These are phyloP conservation scores for Eulemur coronatus DNA, from an alignment of 2,797 vertebrate genomes.

Conservation along the genomic window DNA sequence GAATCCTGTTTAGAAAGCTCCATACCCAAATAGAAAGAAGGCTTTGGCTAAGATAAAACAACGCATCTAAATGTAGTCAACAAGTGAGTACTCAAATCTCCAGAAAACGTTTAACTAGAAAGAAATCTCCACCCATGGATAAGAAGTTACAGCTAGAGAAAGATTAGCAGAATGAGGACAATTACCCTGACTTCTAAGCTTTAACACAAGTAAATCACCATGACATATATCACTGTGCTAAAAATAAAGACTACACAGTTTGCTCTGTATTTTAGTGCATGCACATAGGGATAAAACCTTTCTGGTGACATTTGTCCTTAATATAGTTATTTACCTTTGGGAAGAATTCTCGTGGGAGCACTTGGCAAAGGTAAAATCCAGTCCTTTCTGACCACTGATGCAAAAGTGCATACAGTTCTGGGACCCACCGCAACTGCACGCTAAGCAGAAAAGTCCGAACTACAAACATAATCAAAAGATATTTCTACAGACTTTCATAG, in stretches of 20 bases:
- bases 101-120: not conserved
- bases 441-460: not conserved
- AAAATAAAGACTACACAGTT: not conserved
- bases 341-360: not conserved
- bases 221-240: not conserved
- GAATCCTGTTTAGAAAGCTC: not conserved
- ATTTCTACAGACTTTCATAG: not conserved
- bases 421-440: not conserved
- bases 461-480: not conserved
- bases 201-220: not conserved
- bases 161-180: not conserved
- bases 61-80: not conserved
- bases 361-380: slow-evolving; percentile 4
- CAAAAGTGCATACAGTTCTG: not conserved
- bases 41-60: not conserved
- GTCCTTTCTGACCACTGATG: not conserved
- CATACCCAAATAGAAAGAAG: not conserved
- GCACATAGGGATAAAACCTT: not conserved
- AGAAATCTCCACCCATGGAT: not conserved
- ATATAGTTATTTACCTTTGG: not conserved
- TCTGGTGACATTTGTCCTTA: not conserved
- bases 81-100: not conserved
- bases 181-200: not conserved
- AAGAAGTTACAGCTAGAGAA: not conserved
- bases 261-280: not conserved